These are phyloP conservation scores for Corvus hawaiiensis DNA, from an alignment of 2,113 vertebrate species.

Conservation along the genomic window DNA sequence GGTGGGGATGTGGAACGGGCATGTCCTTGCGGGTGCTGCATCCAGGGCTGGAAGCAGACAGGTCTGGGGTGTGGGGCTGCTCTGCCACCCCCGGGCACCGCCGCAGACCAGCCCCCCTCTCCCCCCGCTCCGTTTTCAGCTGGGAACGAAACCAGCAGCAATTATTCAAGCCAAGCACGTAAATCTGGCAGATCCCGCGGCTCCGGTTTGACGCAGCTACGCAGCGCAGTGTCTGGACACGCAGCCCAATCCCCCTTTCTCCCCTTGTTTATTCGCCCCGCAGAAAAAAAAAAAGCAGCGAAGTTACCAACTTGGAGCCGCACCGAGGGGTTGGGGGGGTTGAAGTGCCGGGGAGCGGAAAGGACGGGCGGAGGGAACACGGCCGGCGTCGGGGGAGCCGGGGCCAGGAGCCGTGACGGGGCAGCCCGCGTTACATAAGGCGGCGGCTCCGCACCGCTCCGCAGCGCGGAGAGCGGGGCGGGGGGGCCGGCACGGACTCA, in stretches of 20 bases:
- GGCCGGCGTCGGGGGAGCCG: background rate
- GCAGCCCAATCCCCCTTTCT: background rate
- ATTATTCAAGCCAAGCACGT: slow-evolving; percentile 72
- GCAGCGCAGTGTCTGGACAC: slow-evolving; percentile 57
- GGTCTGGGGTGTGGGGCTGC: background rate
- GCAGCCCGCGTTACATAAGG: slow-evolving; percentile 36
- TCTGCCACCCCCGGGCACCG: background rate
- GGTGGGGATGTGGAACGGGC: background rate
- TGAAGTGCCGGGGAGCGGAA: background rate
- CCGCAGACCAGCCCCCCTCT: background rate
- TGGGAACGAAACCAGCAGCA: slow-evolving; percentile 63
- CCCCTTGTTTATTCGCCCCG: background rate
- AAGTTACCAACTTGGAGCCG: slow-evolving; percentile 24
- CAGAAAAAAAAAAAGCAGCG: background rate
- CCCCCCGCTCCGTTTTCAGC: background rate
- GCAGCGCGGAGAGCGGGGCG: background rate
- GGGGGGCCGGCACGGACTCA: background rate
- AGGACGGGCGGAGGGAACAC: background rate
- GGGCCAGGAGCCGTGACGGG: background rate
- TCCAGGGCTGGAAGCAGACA: background rate
- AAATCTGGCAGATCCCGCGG: slow-evolving; percentile 56
- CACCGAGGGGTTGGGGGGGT: background rate
- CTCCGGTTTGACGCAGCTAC: slow-evolving; percentile 67
- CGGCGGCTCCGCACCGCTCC: background rate
- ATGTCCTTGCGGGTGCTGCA: background rate